phyloP scores from a whole-genome alignment of 2,888 invertebrate species.

The Yponomeuta plumbellus region DNA sequence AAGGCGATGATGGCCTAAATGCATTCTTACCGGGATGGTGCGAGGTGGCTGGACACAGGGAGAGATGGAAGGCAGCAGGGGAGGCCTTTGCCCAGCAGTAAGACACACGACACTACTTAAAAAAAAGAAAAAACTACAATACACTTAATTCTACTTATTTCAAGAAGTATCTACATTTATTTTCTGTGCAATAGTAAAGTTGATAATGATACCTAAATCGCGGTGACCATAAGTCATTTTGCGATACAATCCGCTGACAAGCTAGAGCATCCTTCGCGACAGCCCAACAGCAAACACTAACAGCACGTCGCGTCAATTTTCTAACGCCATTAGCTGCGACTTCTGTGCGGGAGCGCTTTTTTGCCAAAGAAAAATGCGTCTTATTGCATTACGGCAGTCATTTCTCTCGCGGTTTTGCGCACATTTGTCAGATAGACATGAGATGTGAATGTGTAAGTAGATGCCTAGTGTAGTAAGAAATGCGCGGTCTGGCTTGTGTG shows the following conservation, averaged over 20 bases:
- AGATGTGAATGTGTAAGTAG: conserved; percentile 12
- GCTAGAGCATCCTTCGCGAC: conserved; percentile 36
- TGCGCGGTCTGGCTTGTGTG: not conserved
- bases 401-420: conserved; percentile 42
- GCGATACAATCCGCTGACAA: not conserved
- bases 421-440: conserved; percentile 34
- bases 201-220: too few relatives aligned
- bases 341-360: conserved; percentile 45
- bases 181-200: too few relatives aligned
- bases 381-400: conserved; percentile 62
- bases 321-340: conserved; percentile 52
- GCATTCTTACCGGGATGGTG: too few relatives aligned
- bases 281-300: conserved; percentile 27
- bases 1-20: too few relatives aligned
- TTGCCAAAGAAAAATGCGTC: conserved; percentile 68
- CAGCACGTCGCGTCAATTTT: conserved; percentile 49
- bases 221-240: too few relatives aligned
- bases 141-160: too few relatives aligned
- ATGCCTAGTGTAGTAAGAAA: not conserved
- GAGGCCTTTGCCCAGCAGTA: too few relatives aligned
- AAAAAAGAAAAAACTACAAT: too few relatives aligned
- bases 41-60: too few relatives aligned
- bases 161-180: too few relatives aligned
- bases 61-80: too few relatives aligned
- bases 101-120: too few relatives aligned